phyloP scores from a whole-genome alignment of 2,113 vertebrate species.

The Odontophorus gujanensis region DNA sequence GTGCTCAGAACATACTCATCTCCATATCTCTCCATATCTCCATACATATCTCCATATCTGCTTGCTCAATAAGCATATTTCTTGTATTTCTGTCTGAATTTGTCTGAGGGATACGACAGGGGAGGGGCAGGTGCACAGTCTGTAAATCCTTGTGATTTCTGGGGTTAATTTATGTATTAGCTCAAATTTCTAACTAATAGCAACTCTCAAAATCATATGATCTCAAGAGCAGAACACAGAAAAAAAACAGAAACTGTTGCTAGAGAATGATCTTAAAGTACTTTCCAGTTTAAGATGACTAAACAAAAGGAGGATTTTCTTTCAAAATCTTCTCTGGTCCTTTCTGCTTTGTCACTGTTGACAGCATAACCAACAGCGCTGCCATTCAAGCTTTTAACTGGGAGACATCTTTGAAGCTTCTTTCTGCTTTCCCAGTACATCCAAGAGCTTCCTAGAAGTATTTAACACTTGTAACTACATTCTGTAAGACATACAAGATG shows the following conservation, averaged over 20 bases:
- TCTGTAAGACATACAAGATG: neutral
- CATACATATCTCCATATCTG: neutral
- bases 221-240: neutral
- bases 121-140: neutral
- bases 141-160: neutral
- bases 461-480: neutral
- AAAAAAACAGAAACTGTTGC: neutral
- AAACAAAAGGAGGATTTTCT: neutral
- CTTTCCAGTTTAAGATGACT: neutral
- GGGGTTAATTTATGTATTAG: neutral
- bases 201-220: neutral
- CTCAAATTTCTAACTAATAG: neutral
- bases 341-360: neutral
- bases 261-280: neutral
- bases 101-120: neutral
- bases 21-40: neutral
- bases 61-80: neutral
- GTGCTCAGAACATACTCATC: accelerated
- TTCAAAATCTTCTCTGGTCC: neutral
- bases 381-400: neutral
- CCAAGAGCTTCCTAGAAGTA: conserved; percentile 3
- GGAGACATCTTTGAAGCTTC: neutral
- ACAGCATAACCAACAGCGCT: neutral
- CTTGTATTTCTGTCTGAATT: neutral
- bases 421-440: conserved; percentile 6